Conservation (phyloP, 2,797 vertebrate species). For the Rhinichthys osculus region DNA sequence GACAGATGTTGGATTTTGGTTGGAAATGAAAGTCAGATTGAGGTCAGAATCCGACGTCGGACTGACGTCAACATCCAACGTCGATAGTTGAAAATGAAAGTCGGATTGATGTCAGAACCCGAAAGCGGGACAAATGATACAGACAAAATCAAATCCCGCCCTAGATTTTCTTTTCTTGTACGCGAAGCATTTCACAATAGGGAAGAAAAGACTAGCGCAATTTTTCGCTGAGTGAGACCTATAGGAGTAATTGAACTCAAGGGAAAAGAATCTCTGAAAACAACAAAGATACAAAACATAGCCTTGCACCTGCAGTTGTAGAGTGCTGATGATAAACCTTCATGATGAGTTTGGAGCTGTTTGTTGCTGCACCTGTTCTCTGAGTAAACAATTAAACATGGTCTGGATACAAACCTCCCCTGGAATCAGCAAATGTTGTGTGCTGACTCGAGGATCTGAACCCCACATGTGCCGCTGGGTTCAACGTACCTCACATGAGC, state of each 20-base stretch:
- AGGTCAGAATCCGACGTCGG: no score
- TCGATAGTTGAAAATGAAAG: no score
- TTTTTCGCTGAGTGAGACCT: neutral
- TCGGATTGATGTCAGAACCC: no score
- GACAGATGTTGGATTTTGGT: no score
- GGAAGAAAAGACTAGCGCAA: neutral
- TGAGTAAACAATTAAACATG: slow-evolving; percentile 71
- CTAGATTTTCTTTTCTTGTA: no score
- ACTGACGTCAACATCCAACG: no score
- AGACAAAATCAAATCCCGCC: no score
- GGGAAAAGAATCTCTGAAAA: neutral
- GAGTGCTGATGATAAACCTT: slow-evolving; percentile 32
- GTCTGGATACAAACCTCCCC: slow-evolving; percentile 52
- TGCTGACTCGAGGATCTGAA: slow-evolving; percentile 67
- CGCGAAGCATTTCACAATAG: no score
- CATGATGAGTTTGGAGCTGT: slow-evolving; percentile 45
- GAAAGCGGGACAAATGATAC: no score
- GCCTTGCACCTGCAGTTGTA: slow-evolving; percentile 16
- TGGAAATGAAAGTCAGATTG: no score
- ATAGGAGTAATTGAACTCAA: neutral
- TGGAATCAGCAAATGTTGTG: slow-evolving; percentile 68
- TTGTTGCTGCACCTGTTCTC: slow-evolving; percentile 54
- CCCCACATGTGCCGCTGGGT: slow-evolving; percentile 40
- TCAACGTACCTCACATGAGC: slow-evolving; percentile 42
- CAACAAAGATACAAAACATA: neutral